phyloP scores from a whole-genome alignment of 2,888 invertebrate genomes.

The Plagiodera versicolora region DNA sequence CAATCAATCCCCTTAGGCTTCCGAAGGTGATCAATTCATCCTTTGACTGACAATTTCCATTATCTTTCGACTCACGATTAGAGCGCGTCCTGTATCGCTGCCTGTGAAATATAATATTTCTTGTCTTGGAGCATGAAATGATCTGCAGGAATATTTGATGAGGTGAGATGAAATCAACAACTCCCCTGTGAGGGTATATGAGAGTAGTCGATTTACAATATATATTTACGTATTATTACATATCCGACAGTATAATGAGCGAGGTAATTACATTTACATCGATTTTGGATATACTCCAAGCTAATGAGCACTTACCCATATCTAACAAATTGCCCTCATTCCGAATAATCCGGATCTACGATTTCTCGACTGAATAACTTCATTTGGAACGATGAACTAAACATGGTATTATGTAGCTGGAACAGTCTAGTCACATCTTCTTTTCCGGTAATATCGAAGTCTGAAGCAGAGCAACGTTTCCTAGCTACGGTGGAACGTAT shows the following conservation, averaged over 20 bases:
- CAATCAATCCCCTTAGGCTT: too few relatives aligned
- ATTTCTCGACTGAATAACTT: not conserved
- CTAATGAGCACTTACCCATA: not conserved
- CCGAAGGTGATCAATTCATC: too few relatives aligned
- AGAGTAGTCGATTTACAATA: too few relatives aligned
- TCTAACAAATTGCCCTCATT: not conserved
- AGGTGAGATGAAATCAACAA: too few relatives aligned
- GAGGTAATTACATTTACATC: not conserved
- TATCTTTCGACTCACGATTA: too few relatives aligned
- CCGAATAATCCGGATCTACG: not conserved
- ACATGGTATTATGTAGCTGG: slow-evolving; percentile 13
- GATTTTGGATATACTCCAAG: not conserved
- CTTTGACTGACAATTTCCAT: too few relatives aligned
- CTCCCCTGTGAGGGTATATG: too few relatives aligned
- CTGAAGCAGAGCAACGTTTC: slow-evolving; percentile 17
- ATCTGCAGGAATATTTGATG: too few relatives aligned
- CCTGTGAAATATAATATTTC: too few relatives aligned
- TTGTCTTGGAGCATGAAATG: too few relatives aligned
- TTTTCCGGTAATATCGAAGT: slow-evolving; percentile 19
- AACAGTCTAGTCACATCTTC: slow-evolving; percentile 24
- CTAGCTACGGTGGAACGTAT: slow-evolving; percentile 41
- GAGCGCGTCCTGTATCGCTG: too few relatives aligned
- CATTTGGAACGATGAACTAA: slow-evolving; percentile 9
- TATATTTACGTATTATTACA: not conserved
- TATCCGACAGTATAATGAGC: not conserved